These are phyloP conservation scores for Mirza zaza DNA, from an alignment of 2,113 vertebrate genomes.

Conservation along the genomic window DNA sequence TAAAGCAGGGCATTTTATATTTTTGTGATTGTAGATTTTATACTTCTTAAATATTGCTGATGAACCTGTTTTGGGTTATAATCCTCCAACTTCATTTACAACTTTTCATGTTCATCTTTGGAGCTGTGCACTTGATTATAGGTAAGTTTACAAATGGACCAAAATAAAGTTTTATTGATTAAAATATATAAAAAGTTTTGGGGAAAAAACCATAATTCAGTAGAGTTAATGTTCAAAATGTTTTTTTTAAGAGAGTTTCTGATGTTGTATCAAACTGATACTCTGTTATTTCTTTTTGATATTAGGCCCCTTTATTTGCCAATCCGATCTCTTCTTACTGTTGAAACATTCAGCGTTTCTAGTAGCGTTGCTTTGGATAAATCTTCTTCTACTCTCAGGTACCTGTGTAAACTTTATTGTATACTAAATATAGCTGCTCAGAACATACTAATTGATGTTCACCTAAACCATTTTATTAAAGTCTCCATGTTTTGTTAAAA, in stretches of 20 bases:
- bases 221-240: not conserved
- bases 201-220: not conserved
- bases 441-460: accelerated
- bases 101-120: conserved; percentile 96
- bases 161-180: not conserved
- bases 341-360: conserved; percentile 98
- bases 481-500: not conserved
- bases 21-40: conserved; percentile 89
- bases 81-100: conserved; percentile 93
- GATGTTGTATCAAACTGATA: not conserved
- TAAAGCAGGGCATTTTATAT: conserved; percentile 66
- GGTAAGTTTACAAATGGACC: conserved; percentile 82
- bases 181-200: not conserved
- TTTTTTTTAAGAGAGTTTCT: not conserved
- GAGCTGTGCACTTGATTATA: conserved; percentile 98
- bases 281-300: not conserved
- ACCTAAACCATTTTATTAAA: not conserved
- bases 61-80: conserved; percentile 97
- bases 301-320: conserved; percentile 94
- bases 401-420: conserved; percentile 22
- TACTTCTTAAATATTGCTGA: conserved; percentile 97
- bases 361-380: conserved; percentile 95
- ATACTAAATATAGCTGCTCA: not conserved
- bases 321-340: conserved; percentile 91
- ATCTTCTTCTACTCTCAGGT: conserved; percentile 96